Conservation (phyloP, 2,888 invertebrate genomes). For the Melieria omissa region DNA sequence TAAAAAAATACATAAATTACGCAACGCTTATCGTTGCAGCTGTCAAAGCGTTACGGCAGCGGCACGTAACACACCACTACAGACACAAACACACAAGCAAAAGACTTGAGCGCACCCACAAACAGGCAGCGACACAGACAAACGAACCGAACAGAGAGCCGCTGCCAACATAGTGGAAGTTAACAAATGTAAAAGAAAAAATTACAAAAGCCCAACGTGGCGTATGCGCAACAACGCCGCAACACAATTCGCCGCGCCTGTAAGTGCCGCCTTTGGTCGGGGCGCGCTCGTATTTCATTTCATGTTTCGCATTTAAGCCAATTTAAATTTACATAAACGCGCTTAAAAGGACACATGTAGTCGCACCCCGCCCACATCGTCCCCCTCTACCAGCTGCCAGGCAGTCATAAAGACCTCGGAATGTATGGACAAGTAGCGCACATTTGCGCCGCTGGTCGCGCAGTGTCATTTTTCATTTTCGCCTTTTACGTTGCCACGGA, state of each 20-base stretch:
- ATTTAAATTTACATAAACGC: constrained; percentile 20
- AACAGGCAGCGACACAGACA: neutral
- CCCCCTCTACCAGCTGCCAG: neutral
- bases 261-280: neutral
- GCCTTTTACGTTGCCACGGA: neutral
- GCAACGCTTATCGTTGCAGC: neutral
- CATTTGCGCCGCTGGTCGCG: neutral
- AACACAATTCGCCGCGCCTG: neutral
- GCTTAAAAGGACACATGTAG: neutral
- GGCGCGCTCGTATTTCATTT: neutral
- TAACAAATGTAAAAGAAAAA: neutral
- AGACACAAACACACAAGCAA: too few species aligned
- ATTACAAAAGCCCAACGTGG: neutral
- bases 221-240: neutral
- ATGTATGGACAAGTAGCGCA: too few species aligned
- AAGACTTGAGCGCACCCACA: neutral
- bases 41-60: neutral
- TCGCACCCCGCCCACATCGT: neutral
- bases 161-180: too few species aligned
- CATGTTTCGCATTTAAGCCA: constrained; percentile 5
- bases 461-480: neutral
- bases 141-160: neutral
- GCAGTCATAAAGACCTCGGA: neutral
- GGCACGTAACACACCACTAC: too few species aligned
- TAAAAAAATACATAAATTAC: constrained; percentile 11